Base-by-base conservation (phyloP, 2,888 invertebrate genomes). In the Vandiemenella viatica region DNA sequence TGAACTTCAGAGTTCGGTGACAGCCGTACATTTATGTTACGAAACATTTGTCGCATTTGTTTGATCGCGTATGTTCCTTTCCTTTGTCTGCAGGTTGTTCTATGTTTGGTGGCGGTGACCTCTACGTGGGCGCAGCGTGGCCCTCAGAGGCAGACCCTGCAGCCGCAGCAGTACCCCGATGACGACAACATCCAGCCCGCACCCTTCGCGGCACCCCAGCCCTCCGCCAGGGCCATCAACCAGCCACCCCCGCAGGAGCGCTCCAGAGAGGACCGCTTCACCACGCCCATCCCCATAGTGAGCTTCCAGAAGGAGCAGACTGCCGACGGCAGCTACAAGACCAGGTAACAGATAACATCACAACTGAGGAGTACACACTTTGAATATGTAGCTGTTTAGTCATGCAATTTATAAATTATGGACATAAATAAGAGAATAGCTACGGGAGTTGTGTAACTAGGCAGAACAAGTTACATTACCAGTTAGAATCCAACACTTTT, bases 241-340 rank as follows among this genome's bases (percentile, higher is more conserved):
- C 62, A 59, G 54, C 62, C 58, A 21, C 13, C 37, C 41, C 20
- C 42, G 32, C 22, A 43, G 46, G 7, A 55, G 56, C 43, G 46
- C 50, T n/a, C n/a, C n/a, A n/a, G n/a, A n/a, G n/a, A n/a, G n/a
- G 21, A 47, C 51, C 32, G 23, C 1, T 43, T 47, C 37, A 46
- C 45, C 18, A 52, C 49, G 17, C 48, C 70, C 65, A 82, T 87
- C 58, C 87, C 87, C 16, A 87, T 87, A 62, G 75, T 87, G 53
- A 74, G 77, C 56, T 86, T 84, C 65, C 83, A 85, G 61, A 86
- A 87, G 62, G 83, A 85, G 63, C 86, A 87, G 62, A 83, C 81
- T 55, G 79, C 77, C 55, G 86, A 85, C 67, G 87, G 87, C 59
- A 85, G 84, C 61, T 87, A 87, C 65, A 84, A 83, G 67, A 79